Evolutionary conservation across 2,797 vertebrate genomes (phyloP), one percentile per base, ranked within the genome.

Genomic region (Enteromius anoplus): DNA sequence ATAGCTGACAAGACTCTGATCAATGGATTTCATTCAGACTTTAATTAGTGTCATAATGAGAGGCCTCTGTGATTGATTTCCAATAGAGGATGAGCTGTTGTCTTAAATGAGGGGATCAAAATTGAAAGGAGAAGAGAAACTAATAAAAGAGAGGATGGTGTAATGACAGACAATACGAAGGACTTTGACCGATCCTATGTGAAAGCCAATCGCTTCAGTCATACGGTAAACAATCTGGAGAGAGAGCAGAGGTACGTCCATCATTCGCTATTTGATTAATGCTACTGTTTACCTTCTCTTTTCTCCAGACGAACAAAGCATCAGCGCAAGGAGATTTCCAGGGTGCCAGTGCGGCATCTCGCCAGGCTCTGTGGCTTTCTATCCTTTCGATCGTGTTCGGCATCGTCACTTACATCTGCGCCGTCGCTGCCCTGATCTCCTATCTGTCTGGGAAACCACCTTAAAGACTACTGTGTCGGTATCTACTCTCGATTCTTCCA

Each of bases 331-430:
- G 96, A 40, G 96, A 97, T 85, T 92, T 95, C 86, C 95, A 95
- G 75, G 93, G 94, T 26, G 96, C 96, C 26, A 96, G 90, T 62
- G 91, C 93, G 0, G 94, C 97, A 0, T 97, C 97, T 23, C 93
- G 95, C 72, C 95, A 94, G 81, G 95, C 96, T 49, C 94, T 97
- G 82, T 95, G 96, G 92, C 93, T 97, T 84, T 97, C 96, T 0
- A 94, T 96, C 88, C 92, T 97, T 51, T 96, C 96, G 62, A 92
- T 97, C 42, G 93, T 96, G 85, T 96, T 97, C 3, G 96, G 96
- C 12, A 93, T 97, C 89, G 95, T 97, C 75, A 96, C 93, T 0
- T 97, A 97, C 85, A 91, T 93, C 21, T 96, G 96, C 0, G 96
- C 96, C 77, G 93, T 96, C 80, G 93, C 95, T 5, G 96, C 94